Evolutionary conservation across 2,888 invertebrate genomes (phyloP), one percentile per base, ranked within the genome.

Genomic region (Linnaemya tessellans): DNA sequence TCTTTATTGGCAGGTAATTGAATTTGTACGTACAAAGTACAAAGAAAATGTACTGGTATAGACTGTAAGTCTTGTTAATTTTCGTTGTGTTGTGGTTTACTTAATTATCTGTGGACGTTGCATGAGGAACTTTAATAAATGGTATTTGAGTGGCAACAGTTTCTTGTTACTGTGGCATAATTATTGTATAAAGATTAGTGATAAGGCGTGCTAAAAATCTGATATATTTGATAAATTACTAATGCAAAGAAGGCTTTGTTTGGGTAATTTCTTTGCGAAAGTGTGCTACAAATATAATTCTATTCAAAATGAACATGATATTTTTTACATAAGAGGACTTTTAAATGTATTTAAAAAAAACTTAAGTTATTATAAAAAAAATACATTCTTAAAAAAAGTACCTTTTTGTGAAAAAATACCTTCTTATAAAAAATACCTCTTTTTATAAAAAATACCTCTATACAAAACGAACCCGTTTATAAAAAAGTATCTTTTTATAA

Each of bases 1-100:
- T 67, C 43, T 54, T 83, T 79, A 83, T 81, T 81, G 68, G 43
- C 56, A 56, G 68, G 68, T 64, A 70, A 84, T 79, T 84, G 56
- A 70, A 79, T 79, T 84, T 78, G 60, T 67, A 58, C 9, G n/a
- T n/a, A n/a, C n/a, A n/a, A 70, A 70, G 46, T 51, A 11, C n/a
- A n/a, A n/a, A n/a, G n/a, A n/a, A n/a, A n/a, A n/a, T 46, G 7
- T 54, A 25, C 13, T 49, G 60, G 22, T 62, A 60, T 15, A n/a
- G 35, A 1, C 35, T 51, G 22, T 38, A n/a, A 49, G 30, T 30
- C 30, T 60, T 60, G 18, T 25, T 60, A 46, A 46, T 46, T 46
- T 46, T n/a, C 13, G 46, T 5, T 13, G 1, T 5, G 38, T 8
- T 43, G 54, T 13, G 9, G 30, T 30, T 30, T 30, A 30, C 3